phyloP scores from a whole-genome alignment of 2,797 vertebrate genomes.

The Diceros bicornis region DNA sequence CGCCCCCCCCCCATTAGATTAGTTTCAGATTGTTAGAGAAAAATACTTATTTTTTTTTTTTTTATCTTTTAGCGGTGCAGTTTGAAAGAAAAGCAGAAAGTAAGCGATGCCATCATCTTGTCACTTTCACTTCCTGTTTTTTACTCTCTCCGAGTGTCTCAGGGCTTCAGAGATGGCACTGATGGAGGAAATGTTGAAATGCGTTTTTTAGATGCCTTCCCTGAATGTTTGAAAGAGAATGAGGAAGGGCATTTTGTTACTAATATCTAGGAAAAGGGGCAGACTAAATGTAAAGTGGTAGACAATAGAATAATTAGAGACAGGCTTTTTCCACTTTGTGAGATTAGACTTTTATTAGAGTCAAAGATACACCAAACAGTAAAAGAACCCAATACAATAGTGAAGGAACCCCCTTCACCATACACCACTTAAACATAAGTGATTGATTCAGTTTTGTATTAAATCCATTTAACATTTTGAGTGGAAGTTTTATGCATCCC shows the following conservation, averaged over 20 bases:
- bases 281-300: not conserved
- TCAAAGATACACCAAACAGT: not conserved
- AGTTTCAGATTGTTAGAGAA: not conserved
- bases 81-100: not conserved
- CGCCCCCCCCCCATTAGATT: not conserved
- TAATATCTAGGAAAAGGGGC: not conserved
- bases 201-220: not conserved
- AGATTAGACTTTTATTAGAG: not conserved
- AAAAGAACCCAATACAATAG: not conserved
- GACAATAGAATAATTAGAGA: not conserved
- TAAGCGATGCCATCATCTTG: not conserved
- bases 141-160: not conserved
- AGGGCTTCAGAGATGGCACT: not conserved
- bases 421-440: not conserved
- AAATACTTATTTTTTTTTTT: not conserved
- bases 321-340: not conserved
- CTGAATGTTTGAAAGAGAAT: not conserved
- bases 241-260: not conserved
- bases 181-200: constrained; percentile 2
- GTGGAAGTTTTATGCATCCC: not conserved
- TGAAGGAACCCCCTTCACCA: not conserved
- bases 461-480: not conserved
- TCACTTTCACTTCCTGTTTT: constrained; percentile 64
- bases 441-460: not conserved
- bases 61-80: not conserved